phyloP scores from a whole-genome alignment of 1,140 invertebrate species.

The Cotesia glomerata region DNA sequence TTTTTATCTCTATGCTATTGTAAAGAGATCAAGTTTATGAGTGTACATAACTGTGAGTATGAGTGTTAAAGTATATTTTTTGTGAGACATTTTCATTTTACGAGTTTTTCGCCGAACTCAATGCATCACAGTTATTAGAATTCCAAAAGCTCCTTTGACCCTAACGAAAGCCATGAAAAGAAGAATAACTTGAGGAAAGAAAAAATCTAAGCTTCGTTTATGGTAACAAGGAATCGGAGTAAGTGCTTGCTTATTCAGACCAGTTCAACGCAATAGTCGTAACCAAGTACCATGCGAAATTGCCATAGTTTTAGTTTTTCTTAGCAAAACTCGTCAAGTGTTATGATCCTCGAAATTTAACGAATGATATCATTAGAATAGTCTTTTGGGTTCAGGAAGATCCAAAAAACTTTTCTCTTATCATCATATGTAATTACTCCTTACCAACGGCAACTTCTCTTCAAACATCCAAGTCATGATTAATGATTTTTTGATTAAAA shows the following conservation, averaged over 20 bases:
- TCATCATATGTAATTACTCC: too few relatives aligned
- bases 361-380: background rate
- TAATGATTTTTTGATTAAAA: background rate
- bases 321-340: background rate
- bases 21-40: background rate
- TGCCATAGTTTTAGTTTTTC: background rate
- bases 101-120: constrained; percentile 14
- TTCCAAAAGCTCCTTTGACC: constrained; percentile 2
- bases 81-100: constrained; percentile 26
- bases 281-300: background rate
- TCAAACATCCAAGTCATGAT: background rate
- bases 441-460: background rate
- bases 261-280: background rate
- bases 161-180: constrained; percentile 29
- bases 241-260: constrained; percentile 19
- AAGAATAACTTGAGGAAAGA: constrained; percentile 17
- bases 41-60: background rate
- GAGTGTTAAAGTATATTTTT: background rate
- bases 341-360: background rate
- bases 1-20: constrained; percentile 13
- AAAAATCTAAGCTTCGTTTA: constrained; percentile 18
- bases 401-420: too few relatives aligned
- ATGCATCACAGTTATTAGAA: constrained; percentile 32
- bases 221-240: constrained; percentile 34
- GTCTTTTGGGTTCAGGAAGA: too few relatives aligned